Base-by-base conservation (phyloP, 2,113 vertebrate species). In the Calyptomena viridis region DNA sequence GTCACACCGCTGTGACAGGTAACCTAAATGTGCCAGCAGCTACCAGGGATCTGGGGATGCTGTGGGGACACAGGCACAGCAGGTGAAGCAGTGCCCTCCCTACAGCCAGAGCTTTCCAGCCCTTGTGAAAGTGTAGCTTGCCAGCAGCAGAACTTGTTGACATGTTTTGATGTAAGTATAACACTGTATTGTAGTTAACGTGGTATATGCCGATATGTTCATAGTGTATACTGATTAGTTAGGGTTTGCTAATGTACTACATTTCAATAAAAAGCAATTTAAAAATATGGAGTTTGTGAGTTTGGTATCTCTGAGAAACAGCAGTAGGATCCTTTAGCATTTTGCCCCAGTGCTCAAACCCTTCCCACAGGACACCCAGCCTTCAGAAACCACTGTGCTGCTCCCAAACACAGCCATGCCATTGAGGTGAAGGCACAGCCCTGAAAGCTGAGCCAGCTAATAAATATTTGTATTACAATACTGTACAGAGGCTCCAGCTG, bases 261-360 rank as follows among this genome's bases (percentile, higher is more conserved):
- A 95, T 98, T 98, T 98, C 98, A 98, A 98, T 98, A 98, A 98
- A 98, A 98, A 95, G 85, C 91, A 94, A 60, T 83, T 96, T 84
- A 97, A 98, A 97, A 98, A 80, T 17, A 33, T 0, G 0, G 12
- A 30, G 22, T 69, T 46, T 73, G 53, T 82, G 44, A 85, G 56
- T 39, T 78, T 93, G 62, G 31, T 87, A 24, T 80, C 69, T 92
- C 52, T 88, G 44, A 68, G 69, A 55, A 44, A 47, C 46, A 47
- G 46, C 20, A 20, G 50, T 24, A 82, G 28, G 52, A 31, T 69
- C 64, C 42, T 75, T 84, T 64, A 40, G n/a, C 46, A 40, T 39
- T 50, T 84, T 59, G 27, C n/a, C 28, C 16, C 53, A 8, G 33
- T 68, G 53, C 37, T 82, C 3, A 2, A 50, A 35, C 44, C 62